Evolutionary conservation across 2,888 invertebrate species (phyloP).

Genomic region (Eupithecia dodoneata): DNA sequence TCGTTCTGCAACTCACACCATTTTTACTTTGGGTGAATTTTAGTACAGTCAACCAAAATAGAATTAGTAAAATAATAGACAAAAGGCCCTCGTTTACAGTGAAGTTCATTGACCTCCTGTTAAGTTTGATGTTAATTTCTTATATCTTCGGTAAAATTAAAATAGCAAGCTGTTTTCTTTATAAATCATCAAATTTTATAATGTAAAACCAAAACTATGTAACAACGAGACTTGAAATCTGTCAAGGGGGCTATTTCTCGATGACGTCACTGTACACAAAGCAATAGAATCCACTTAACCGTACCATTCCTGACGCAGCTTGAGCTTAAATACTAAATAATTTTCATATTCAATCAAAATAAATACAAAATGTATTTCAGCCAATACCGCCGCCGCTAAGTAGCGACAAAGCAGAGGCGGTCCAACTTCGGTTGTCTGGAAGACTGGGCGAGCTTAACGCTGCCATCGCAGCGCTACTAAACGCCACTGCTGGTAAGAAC

Average conservation of each 20-base stretch:
- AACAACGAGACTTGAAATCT: background rate
- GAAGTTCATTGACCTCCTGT: background rate
- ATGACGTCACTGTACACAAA: background rate
- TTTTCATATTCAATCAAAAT: no score
- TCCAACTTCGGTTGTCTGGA: conserved; percentile 41
- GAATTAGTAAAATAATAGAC: no score
- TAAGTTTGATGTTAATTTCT: no score
- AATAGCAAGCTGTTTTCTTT: no score
- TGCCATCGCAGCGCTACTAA: conserved; percentile 50
- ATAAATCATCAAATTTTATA: no score
- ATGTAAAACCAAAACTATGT: background rate
- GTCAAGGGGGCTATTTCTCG: background rate
- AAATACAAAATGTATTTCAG: conserved; percentile 17
- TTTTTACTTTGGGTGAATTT: no score
- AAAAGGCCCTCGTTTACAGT: background rate
- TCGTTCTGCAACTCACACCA: no score
- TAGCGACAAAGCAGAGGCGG: conserved; percentile 34
- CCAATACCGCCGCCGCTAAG: conserved; percentile 28
- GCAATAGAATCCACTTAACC: background rate
- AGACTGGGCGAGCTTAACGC: conserved; percentile 52
- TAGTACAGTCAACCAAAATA: no score
- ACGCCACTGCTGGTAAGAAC: conserved; percentile 39
- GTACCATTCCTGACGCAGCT: background rate
- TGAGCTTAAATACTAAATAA: background rate
- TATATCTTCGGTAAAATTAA: no score